Conservation (phyloP, 2,888 invertebrate species). For the Caenorhabditis auriculariae region DNA sequence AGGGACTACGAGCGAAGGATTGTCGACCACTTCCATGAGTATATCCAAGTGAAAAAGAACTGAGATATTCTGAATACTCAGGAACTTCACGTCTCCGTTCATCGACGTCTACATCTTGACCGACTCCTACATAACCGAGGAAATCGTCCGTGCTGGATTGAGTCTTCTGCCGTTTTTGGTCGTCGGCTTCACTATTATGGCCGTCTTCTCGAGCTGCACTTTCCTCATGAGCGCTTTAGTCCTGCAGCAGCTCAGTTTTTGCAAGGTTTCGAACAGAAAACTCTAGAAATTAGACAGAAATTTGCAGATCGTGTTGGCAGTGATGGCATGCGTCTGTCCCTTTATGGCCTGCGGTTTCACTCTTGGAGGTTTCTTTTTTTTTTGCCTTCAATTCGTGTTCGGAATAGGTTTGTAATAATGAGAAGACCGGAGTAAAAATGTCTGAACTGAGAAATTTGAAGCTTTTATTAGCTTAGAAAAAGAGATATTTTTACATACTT, state of each 20-base stretch:
- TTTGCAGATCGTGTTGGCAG: slow-evolving; percentile 51
- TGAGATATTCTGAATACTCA: slow-evolving; percentile 17
- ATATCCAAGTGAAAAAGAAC: background rate
- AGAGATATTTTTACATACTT: no score
- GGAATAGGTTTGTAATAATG: background rate
- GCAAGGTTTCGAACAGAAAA: slow-evolving; percentile 35
- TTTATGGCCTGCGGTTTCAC: slow-evolving; percentile 59
- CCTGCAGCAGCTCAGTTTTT: slow-evolving; percentile 46
- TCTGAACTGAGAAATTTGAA: background rate
- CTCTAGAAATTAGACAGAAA: background rate
- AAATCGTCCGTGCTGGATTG: slow-evolving; percentile 50
- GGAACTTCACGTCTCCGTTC: slow-evolving; percentile 36
- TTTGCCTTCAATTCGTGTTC: background rate
- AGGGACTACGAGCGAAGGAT: slow-evolving; percentile 49
- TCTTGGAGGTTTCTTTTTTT: slow-evolving; percentile 11
- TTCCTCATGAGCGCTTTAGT: slow-evolving; percentile 52
- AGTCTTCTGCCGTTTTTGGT: slow-evolving; percentile 58
- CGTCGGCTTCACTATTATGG: slow-evolving; percentile 61
- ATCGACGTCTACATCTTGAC: slow-evolving; percentile 45
- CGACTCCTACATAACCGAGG: slow-evolving; percentile 56
- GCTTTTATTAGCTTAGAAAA: no score
- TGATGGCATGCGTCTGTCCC: slow-evolving; percentile 56
- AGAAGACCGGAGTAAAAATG: no score
- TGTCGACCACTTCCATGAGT: slow-evolving; percentile 50
- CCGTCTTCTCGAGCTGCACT: slow-evolving; percentile 52